Percentiles rank a stretch among this genome's conserved stretches.
phyloP scores from a whole-genome alignment of 2,113 vertebrate genomes.

The Aptenodytes patagonicus region DNA sequence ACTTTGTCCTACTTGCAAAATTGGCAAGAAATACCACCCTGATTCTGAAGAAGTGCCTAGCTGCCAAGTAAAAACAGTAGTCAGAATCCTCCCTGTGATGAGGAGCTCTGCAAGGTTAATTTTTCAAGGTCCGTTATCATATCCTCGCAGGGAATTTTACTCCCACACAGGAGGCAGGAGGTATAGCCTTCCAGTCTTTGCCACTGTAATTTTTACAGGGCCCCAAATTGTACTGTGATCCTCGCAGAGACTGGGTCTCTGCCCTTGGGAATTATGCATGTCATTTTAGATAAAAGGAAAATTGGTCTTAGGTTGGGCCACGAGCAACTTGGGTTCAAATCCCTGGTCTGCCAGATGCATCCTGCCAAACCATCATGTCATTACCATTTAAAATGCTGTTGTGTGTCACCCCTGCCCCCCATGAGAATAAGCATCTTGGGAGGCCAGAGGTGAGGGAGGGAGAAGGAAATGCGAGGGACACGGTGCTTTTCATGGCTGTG shows the following conservation, averaged over 20 bases:
- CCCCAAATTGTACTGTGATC: background rate
- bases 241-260: background rate
- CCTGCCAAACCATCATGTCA: background rate
- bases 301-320: background rate
- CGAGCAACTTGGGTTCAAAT: background rate
- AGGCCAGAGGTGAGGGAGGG: background rate
- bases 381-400: background rate
- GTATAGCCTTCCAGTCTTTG: background rate
- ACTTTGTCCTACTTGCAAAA: conserved; percentile 37
- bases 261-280: background rate
- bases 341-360: background rate
- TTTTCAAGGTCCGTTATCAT: background rate
- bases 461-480: background rate
- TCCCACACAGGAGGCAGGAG: background rate
- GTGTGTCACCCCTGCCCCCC: background rate
- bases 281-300: background rate
- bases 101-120: background rate
- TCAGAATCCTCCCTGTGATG: background rate
- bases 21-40: background rate
- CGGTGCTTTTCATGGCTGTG: background rate
- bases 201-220: background rate
- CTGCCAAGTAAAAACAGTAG: background rate
- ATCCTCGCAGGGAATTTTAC: background rate
- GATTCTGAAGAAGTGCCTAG: background rate
- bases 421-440: background rate